Conservation (phyloP, 2,888 invertebrate species). For the Torymus tubicola region DNA sequence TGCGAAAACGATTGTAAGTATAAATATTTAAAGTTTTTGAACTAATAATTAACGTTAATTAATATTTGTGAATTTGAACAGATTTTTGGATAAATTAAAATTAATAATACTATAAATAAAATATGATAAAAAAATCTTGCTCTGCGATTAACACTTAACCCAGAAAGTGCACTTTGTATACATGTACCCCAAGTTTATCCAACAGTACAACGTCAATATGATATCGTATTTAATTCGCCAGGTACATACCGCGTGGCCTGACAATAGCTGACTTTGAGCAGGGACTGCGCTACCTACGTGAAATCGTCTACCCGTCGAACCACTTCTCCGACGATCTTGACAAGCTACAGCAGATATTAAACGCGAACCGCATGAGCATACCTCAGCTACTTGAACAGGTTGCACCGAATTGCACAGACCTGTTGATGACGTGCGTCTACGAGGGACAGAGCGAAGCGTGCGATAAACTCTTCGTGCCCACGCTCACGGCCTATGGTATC, state of each 20-base stretch:
- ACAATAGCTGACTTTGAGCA: constrained; percentile 57
- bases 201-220: no score
- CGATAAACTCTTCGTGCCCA: constrained; percentile 57
- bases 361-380: constrained; percentile 60
- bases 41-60: no score
- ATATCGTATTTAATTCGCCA: constrained; percentile 29
- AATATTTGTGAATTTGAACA: no score
- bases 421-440: constrained; percentile 63
- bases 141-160: no score
- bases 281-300: constrained; percentile 60
- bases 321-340: constrained; percentile 57
- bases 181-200: no score
- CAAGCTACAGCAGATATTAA: constrained; percentile 60
- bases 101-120: no score
- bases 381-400: constrained; percentile 61
- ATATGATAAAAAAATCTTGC: no score
- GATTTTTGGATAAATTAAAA: no score
- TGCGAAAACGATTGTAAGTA: constrained; percentile 60
- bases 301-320: constrained; percentile 61
- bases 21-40: neutral
- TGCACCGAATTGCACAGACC: constrained; percentile 64
- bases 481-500: constrained; percentile 62
- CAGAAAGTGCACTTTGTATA: no score
- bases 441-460: constrained; percentile 63
- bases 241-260: constrained; percentile 59